These are phyloP conservation scores for Poecilia latipinna DNA, from an alignment of 2,113 vertebrate species.

Conservation along the genomic window DNA sequence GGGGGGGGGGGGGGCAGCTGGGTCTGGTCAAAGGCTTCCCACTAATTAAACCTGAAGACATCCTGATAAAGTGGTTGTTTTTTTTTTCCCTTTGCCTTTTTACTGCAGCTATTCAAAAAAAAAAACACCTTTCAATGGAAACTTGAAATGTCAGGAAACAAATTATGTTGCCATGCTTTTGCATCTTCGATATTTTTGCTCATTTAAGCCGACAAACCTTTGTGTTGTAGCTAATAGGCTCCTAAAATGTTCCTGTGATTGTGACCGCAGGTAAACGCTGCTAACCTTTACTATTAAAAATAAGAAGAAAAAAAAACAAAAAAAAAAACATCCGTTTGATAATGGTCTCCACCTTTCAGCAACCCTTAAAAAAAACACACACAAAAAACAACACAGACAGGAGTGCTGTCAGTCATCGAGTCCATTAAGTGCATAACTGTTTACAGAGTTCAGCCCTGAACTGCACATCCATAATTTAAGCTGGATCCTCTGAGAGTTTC, in stretches of 20 bases:
- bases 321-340: not conserved
- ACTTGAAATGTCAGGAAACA: constrained; percentile 20
- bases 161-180: constrained; percentile 6
- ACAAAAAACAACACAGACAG: constrained; percentile 9
- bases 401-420: constrained; percentile 70
- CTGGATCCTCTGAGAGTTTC: constrained; percentile 62
- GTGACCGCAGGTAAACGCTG: not conserved
- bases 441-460: constrained; percentile 73
- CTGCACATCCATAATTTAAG: constrained; percentile 77
- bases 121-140: constrained; percentile 16
- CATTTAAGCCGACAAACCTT: not conserved
- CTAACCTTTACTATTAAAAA: constrained; percentile 13
- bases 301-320: not conserved
- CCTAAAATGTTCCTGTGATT: not conserved
- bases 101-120: not conserved
- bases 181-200: constrained; percentile 1
- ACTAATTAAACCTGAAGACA: constrained; percentile 52
- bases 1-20: too few species aligned
- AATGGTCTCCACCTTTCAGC: constrained; percentile 29
- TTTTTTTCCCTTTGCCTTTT: not conserved
- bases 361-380: constrained; percentile 7
- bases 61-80: constrained; percentile 1
- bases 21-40: constrained; percentile 47
- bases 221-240: not conserved
- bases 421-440: constrained; percentile 78